Conservation (phyloP, 2,113 vertebrate genomes). For the Mesitornis unicolor region DNA sequence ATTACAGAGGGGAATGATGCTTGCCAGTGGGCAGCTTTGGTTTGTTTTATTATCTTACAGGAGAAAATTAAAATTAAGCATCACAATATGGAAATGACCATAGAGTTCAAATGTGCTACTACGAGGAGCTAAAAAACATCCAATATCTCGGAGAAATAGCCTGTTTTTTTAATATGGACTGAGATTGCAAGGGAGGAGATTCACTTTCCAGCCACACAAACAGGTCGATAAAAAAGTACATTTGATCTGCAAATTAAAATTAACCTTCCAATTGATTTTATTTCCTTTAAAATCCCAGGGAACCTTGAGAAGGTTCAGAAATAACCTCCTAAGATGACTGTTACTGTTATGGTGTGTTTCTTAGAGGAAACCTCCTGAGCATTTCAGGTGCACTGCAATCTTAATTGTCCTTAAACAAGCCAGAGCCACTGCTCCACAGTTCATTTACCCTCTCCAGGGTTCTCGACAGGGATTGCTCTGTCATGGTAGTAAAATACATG, state of each 20-base stretch:
- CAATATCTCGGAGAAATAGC: not conserved
- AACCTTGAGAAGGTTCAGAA: not conserved
- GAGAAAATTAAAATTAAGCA: not conserved
- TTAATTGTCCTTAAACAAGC: not conserved
- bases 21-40: not conserved
- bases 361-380: not conserved
- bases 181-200: not conserved
- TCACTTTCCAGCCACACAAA: not conserved
- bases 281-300: not conserved
- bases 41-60: not conserved
- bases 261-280: not conserved
- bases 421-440: not conserved
- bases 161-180: not conserved
- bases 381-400: not conserved
- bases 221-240: not conserved
- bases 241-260: constrained; percentile 14
- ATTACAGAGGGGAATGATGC: not conserved
- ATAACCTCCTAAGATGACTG: not conserved
- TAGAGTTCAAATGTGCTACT: not conserved
- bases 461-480: not conserved
- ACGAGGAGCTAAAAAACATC: not conserved
- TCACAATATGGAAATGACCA: not conserved
- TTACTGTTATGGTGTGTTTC: not conserved
- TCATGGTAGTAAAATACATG: not conserved
- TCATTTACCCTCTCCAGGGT: not conserved